Percentiles rank a stretch among this genome's conserved stretches.
Evolutionary conservation across 2,113 vertebrate species (phyloP).

Genomic region (Ardeotis arabs): DNA sequence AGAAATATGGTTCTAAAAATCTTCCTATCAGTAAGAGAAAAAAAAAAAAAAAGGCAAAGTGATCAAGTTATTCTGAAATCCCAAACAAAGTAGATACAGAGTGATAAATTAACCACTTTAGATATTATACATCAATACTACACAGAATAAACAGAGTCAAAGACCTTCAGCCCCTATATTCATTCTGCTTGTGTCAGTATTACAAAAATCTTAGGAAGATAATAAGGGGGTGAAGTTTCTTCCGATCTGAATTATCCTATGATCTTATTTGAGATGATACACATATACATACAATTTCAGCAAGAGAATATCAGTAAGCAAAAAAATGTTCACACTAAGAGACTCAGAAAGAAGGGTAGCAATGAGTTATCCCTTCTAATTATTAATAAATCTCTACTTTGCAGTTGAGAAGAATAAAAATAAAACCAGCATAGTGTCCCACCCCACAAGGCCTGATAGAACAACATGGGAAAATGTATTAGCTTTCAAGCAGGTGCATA

Average conservation of each 20-base stretch:
- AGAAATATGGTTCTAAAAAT: neutral
- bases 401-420: neutral
- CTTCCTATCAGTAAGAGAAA: neutral
- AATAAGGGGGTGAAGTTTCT: neutral
- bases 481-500: neutral
- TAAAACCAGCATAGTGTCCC: neutral
- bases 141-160: neutral
- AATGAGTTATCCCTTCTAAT: neutral
- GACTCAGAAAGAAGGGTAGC: neutral
- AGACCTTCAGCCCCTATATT: neutral
- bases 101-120: neutral
- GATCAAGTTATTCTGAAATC: neutral
- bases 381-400: neutral
- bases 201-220: neutral
- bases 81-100: neutral
- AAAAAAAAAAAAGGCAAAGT: neutral
- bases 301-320: neutral
- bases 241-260: neutral
- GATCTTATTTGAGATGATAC: neutral
- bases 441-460: neutral
- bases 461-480: neutral
- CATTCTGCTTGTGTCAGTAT: neutral
- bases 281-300: neutral
- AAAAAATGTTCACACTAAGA: neutral
- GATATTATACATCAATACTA: neutral